These are phyloP conservation scores for Orientallactaga bullata DNA, from an alignment of 2,113 vertebrate species.

Conservation along the genomic window DNA sequence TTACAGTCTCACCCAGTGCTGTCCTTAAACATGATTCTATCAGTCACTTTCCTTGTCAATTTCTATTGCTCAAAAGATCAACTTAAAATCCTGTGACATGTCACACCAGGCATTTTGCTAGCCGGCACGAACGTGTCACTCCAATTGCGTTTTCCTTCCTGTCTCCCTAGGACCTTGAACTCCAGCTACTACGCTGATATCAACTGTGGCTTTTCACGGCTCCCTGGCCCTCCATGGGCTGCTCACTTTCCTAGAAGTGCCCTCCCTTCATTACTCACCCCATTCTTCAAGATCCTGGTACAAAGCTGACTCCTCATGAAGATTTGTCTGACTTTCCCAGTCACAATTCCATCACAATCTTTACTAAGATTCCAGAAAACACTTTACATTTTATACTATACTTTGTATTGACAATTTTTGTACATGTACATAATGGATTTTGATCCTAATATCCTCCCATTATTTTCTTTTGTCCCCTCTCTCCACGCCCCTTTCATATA, in stretches of 20 bases:
- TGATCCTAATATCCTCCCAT: too few relatives aligned
- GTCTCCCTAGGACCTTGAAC: neutral
- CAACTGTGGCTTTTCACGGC: neutral
- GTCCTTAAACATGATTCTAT: conserved; percentile 18
- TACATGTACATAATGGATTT: too few relatives aligned
- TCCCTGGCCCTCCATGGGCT: neutral
- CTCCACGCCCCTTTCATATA: too few relatives aligned
- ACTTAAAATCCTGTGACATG: neutral
- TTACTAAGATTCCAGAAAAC: neutral
- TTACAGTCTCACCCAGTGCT: neutral
- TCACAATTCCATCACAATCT: neutral
- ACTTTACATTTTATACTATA: too few relatives aligned
- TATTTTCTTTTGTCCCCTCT: too few relatives aligned
- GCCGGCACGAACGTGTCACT: neutral
- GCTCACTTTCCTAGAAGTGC: neutral
- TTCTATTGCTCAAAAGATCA: conserved; percentile 40
- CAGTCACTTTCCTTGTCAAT: conserved; percentile 14
- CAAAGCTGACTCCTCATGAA: neutral
- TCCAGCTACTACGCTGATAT: neutral
- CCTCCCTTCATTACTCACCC: neutral
- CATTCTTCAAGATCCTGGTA: neutral
- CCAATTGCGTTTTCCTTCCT: neutral
- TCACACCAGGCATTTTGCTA: neutral
- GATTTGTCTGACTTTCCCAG: neutral
- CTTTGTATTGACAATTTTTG: too few relatives aligned